Evolutionary conservation across 2,113 vertebrate species (phyloP).

Genomic region (Leucosticte australis): DNA sequence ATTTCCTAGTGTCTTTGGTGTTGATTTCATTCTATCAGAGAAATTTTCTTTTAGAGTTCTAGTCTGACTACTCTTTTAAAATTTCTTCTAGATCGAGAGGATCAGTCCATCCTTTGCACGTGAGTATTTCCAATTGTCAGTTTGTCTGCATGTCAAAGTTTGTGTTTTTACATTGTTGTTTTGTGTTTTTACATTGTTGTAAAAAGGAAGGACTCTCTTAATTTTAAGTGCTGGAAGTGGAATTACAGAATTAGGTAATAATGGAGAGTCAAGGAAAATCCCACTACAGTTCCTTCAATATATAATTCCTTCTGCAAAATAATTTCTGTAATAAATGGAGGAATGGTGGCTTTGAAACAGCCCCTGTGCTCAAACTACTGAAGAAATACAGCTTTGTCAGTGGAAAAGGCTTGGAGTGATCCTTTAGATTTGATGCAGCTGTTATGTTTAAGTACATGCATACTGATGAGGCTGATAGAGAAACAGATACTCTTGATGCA

Average conservation of each 20-base stretch:
- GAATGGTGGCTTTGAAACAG: neutral
- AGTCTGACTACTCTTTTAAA: neutral
- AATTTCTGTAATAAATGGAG: neutral
- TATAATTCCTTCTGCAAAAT: neutral
- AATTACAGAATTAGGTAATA: neutral
- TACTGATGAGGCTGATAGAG: neutral
- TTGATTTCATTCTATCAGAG: neutral
- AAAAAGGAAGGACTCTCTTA: neutral
- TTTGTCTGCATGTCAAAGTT: neutral
- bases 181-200: neutral
- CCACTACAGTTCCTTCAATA: neutral
- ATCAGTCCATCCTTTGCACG: constrained; percentile 99
- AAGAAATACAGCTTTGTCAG: neutral
- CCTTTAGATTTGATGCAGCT: neutral
- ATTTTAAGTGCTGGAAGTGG: neutral
- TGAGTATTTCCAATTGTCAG: constrained; percentile 76
- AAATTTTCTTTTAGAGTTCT: neutral
- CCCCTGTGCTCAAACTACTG: neutral
- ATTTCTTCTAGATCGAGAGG: constrained; percentile 89
- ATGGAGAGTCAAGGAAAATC: neutral
- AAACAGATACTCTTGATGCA: neutral
- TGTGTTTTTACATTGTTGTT: neutral
- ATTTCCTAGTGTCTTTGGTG: neutral
- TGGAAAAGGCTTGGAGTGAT: neutral
- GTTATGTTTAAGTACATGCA: neutral